Evolutionary conservation across 2,888 invertebrate species (phyloP).

Genomic region (Tachina lurida): DNA sequence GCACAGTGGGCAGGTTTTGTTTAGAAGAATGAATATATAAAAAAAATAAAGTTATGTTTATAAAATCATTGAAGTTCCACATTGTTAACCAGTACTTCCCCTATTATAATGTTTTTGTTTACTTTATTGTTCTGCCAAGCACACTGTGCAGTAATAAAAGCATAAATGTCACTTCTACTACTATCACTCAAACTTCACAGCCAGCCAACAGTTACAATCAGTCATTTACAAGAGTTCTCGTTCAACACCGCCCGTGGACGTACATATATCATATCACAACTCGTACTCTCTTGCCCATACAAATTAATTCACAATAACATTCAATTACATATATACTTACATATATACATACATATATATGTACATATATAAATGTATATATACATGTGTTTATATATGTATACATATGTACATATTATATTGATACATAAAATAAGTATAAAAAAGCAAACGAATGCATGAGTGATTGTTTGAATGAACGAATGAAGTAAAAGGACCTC

Average conservation of each 20-base stretch:
- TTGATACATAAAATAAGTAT: conserved; percentile 41
- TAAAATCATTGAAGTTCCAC: too few relatives aligned
- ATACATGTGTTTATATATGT: too few relatives aligned
- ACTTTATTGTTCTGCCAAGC: neutral
- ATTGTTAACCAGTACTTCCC: too few relatives aligned
- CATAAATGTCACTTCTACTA: conserved; percentile 15
- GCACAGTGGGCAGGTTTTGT: neutral
- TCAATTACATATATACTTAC: neutral
- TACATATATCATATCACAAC: neutral
- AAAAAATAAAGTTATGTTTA: too few relatives aligned
- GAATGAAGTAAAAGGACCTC: conserved; percentile 28
- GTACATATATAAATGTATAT: too few relatives aligned
- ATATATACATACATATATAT: too few relatives aligned
- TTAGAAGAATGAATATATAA: neutral
- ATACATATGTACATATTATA: neutral
- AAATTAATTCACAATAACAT: conserved; percentile 36
- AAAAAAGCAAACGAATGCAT: neutral
- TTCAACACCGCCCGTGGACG: conserved; percentile 24
- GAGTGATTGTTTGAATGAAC: neutral
- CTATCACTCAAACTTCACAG: neutral
- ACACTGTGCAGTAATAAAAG: conserved; percentile 34
- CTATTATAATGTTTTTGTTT: neutral
- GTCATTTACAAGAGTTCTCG: conserved; percentile 33
- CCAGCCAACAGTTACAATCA: conserved; percentile 9
- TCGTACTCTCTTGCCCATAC: neutral